phyloP scores from a whole-genome alignment of 2,113 vertebrate genomes.

The Oreochromis niloticus region DNA sequence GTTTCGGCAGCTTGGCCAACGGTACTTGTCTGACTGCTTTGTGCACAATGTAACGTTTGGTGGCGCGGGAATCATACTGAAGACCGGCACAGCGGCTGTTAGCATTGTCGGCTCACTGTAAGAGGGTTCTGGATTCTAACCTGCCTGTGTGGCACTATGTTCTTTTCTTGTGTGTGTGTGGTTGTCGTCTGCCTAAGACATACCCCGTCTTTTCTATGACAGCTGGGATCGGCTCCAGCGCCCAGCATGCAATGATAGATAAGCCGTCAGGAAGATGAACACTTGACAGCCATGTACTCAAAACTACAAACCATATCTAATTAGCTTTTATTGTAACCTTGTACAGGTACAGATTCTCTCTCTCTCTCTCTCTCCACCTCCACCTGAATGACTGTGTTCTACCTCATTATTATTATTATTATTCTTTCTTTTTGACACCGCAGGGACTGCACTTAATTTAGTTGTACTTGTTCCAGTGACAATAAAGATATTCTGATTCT shows the following conservation, averaged over 20 bases:
- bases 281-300: not conserved
- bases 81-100: not conserved
- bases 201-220: rapidly evolving
- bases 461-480: not conserved
- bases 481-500: not conserved
- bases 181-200: not conserved
- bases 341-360: not conserved
- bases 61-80: rapidly evolving
- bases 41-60: not conserved
- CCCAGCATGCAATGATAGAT: not conserved
- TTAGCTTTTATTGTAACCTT: not conserved
- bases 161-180: not conserved
- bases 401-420: not conserved
- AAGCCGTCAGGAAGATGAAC: not conserved
- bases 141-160: not conserved
- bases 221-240: not conserved
- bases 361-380: not conserved
- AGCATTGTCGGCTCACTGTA: not conserved
- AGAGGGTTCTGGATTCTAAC: not conserved
- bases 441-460: not conserved
- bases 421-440: not conserved
- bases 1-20: not conserved
- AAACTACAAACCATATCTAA: not conserved
- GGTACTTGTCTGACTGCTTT: not conserved
- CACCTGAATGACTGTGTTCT: not conserved